These are phyloP conservation scores for Eciton burchellii DNA, from an alignment of 1,140 invertebrate genomes.

Conservation along the genomic window DNA sequence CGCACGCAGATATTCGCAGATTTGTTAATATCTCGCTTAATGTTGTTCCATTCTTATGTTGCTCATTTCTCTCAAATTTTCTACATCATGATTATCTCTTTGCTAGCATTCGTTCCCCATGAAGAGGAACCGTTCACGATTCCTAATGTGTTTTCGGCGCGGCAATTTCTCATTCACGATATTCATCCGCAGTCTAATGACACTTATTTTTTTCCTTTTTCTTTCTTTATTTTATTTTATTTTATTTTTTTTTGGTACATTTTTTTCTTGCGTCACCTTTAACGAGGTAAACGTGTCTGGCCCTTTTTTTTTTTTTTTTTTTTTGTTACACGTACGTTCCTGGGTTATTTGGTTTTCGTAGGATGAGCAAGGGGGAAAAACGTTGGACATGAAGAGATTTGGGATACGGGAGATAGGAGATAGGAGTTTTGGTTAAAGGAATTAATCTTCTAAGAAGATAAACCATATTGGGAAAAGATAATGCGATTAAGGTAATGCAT, in stretches of 20 bases:
- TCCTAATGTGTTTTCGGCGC: slow-evolving; percentile 38
- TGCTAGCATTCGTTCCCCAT: slow-evolving; percentile 3
- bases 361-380: slow-evolving; percentile 72
- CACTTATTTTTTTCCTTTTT: no score
- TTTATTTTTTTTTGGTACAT: slow-evolving; percentile 60
- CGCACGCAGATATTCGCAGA: slow-evolving; percentile 65
- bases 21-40: no score
- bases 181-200: slow-evolving; percentile 72
- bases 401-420: slow-evolving; percentile 62
- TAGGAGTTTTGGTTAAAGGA: slow-evolving; percentile 42
- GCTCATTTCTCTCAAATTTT: no score
- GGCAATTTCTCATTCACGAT: slow-evolving; percentile 44
- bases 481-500: slow-evolving; percentile 84
- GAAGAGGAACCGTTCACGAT: slow-evolving; percentile 42
- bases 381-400: slow-evolving; percentile 68
- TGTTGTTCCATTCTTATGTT: no score
- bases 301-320: slow-evolving; percentile 73
- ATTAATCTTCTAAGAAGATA: slow-evolving; percentile 82
- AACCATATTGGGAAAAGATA: slow-evolving; percentile 84
- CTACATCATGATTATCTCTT: slow-evolving; percentile 51
- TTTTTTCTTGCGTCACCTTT: slow-evolving; percentile 43
- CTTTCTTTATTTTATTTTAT: no score
- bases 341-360: slow-evolving; percentile 61
- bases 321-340: slow-evolving; percentile 70
- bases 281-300: slow-evolving; percentile 70